A percentile compares a stretch with the other conserved stretches of the same genome.
phyloP scores from a whole-genome alignment of 2,113 vertebrate genomes.

The Vulpes lagopus region DNA sequence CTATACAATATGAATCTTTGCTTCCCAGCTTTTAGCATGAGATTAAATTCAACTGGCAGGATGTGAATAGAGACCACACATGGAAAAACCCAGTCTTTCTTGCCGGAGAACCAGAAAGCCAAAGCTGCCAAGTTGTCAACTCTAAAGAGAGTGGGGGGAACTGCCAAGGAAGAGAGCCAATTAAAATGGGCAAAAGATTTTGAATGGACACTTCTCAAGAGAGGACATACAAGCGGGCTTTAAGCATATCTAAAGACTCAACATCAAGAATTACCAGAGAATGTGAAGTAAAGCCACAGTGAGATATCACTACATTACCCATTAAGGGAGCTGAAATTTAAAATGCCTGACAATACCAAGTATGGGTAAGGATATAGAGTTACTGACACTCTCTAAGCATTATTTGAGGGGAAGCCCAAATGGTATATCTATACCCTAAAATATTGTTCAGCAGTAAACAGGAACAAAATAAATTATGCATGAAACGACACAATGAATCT shows the following conservation, averaged over 20 bases:
- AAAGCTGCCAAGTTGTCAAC: not conserved
- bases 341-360: not conserved
- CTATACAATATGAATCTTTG: no score
- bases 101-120: not conserved
- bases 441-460: not conserved
- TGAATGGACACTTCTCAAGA: not conserved
- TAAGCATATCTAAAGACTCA: not conserved
- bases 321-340: not conserved
- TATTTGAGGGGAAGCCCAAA: not conserved
- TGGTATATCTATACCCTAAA: not conserved
- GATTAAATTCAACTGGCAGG: no score
- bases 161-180: not conserved
- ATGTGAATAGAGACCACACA: rapidly evolving
- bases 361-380: not conserved
- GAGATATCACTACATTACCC: not conserved
- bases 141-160: not conserved
- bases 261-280: not conserved
- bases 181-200: not conserved
- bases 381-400: not conserved
- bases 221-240: not conserved
- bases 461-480: not conserved
- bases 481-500: not conserved
- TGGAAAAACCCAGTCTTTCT: not conserved
- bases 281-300: not conserved
- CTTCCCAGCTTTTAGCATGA: not conserved